A percentile compares a stretch with the other conserved stretches of the same genome.
Conservation (phyloP, 2,113 vertebrate species). For the Bufo gargarizans region DNA sequence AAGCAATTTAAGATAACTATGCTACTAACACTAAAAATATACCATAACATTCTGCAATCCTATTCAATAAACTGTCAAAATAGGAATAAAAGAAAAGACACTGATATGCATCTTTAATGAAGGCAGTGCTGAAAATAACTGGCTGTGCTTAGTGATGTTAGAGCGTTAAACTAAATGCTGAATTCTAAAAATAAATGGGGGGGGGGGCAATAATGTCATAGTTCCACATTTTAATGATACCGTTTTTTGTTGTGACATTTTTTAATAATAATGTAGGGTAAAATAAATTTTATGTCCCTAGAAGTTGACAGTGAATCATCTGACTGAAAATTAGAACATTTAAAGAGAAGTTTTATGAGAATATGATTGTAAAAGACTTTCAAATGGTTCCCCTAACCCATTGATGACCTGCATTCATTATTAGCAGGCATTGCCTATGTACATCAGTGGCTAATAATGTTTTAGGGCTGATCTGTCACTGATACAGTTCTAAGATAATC, state of each 20-base stretch:
- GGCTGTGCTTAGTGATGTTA: conserved; percentile 30
- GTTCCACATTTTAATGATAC: conserved; percentile 35
- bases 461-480: too few species aligned
- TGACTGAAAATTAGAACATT: background rate
- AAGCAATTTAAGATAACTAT: conserved; percentile 27
- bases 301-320: conserved; percentile 5
- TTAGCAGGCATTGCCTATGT: too few species aligned
- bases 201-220: conserved; percentile 7
- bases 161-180: conserved; percentile 45
- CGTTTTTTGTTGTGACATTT: conserved; percentile 34
- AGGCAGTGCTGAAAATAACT: conserved; percentile 44
- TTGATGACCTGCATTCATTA: too few species aligned
- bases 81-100: conserved; percentile 22
- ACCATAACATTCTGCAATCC: conserved; percentile 26
- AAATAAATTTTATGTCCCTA: background rate
- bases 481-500: too few species aligned
- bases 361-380: background rate
- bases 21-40: conserved; percentile 25
- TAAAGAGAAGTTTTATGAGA: background rate
- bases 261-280: conserved; percentile 21
- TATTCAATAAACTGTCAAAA: conserved; percentile 55
- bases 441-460: too few species aligned
- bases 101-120: conserved; percentile 45
- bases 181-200: conserved; percentile 48
- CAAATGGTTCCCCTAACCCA: background rate